Percentiles rank a stretch among this genome's conserved stretches.
Conservation (phyloP, 2,888 invertebrate species). For the Alloplasta piceator region DNA sequence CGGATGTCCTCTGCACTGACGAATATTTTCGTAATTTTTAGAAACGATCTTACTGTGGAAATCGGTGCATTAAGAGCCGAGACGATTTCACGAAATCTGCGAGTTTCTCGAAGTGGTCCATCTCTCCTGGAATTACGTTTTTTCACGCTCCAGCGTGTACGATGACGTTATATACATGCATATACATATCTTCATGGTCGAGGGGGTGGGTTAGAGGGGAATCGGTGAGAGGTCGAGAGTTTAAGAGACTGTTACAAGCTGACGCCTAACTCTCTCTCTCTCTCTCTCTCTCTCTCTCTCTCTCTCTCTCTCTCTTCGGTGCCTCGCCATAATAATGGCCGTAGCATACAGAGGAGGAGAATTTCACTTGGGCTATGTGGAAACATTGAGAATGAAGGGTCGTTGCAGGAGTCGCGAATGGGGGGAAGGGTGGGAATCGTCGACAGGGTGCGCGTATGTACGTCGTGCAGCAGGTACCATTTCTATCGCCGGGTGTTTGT, state of each 20-base stretch:
- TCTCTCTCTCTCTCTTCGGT: too few relatives aligned
- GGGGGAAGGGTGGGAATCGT: slow-evolving; percentile 59
- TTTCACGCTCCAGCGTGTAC: neutral
- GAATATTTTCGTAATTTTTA: neutral
- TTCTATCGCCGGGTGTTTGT: slow-evolving; percentile 62
- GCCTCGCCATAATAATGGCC: slow-evolving; percentile 71
- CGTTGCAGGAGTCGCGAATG: slow-evolving; percentile 60
- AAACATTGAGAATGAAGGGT: slow-evolving; percentile 70
- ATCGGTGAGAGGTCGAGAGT: slow-evolving; percentile 71
- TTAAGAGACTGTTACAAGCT: slow-evolving; percentile 83
- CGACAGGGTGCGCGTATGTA: slow-evolving; percentile 59
- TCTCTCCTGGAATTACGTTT: neutral
- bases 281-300: too few relatives aligned
- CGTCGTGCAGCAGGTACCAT: slow-evolving; percentile 74
- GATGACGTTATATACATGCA: neutral
- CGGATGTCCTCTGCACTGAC: neutral
- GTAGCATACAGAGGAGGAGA: slow-evolving; percentile 47
- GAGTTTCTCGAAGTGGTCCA: slow-evolving; percentile 9
- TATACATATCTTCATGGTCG: slow-evolving; percentile 7
- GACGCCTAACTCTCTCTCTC: slow-evolving; percentile 74
- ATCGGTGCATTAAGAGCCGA: neutral
- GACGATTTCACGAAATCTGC: neutral
- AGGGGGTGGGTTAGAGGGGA: slow-evolving; percentile 47
- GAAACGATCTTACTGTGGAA: neutral
- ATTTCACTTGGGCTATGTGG: slow-evolving; percentile 50